Conservation (phyloP, 1,140 invertebrate species). For the Drosophila murphyi region DNA sequence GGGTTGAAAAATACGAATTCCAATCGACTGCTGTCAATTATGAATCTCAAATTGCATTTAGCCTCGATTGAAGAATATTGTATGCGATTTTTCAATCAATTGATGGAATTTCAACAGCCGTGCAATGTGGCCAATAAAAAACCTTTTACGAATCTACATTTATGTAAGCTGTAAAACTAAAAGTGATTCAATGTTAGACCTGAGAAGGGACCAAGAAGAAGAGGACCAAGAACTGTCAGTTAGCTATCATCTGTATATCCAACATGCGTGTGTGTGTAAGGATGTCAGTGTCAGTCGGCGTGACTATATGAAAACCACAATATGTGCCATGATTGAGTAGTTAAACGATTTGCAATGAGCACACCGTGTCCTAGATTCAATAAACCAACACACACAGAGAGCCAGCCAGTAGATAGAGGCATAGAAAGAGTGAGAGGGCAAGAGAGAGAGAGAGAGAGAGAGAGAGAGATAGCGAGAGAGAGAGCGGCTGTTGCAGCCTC, state of each 20-base stretch:
- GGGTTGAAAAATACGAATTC: slow-evolving; percentile 1
- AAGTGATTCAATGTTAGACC: not conserved
- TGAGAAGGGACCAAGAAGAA: too few species aligned
- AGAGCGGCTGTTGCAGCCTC: slow-evolving; percentile 8
- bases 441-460: not conserved
- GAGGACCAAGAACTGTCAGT: slow-evolving; percentile 4
- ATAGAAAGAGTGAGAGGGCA: not conserved
- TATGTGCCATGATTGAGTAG: slow-evolving; percentile 31
- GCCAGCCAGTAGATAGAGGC: not conserved
- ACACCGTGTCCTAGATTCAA: slow-evolving; percentile 43
- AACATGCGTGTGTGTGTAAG: slow-evolving; percentile 12
- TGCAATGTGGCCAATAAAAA: slow-evolving; percentile 49
- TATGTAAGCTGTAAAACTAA: slow-evolving; percentile 16
- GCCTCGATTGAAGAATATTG: not conserved
- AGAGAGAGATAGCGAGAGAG: not conserved
- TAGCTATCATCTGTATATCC: slow-evolving; percentile 8
- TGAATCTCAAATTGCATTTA: slow-evolving; percentile 47
- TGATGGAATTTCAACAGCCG: slow-evolving; percentile 38
- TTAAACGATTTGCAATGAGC: slow-evolving; percentile 37
- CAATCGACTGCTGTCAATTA: slow-evolving; percentile 42
- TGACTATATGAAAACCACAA: slow-evolving; percentile 22
- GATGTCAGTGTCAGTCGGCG: slow-evolving; percentile 32
- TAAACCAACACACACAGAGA: not conserved
- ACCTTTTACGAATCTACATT: slow-evolving; percentile 38
- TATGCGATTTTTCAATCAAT: slow-evolving; percentile 29